Evolutionary conservation across 2,888 invertebrate species (phyloP), one percentile per base, ranked within the genome.

Genomic region (Eucriotettix oculatus): DNA sequence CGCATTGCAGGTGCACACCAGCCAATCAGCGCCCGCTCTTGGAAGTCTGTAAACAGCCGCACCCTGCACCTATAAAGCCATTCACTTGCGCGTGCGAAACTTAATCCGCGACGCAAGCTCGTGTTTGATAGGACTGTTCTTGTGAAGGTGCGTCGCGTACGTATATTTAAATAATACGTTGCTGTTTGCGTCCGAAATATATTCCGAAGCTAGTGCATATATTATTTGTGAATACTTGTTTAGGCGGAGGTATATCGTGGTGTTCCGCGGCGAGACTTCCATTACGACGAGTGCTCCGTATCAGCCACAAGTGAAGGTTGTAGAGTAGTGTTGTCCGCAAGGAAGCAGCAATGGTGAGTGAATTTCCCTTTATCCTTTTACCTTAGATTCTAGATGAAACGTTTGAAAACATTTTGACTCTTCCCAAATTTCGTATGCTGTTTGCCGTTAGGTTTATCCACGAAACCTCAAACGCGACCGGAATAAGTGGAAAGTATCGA

Each of bases 1-100:
- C 86, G 86, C 86, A 87, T 86, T 87, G 87, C 87, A 86, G 87
- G 86, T 87, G 84, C 83, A 82, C 81, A 78, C 74, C 78, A 79
- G 79, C 86, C 86, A 86, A 87, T 86, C 82, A 80, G 79, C 80
- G 80, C 78, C 80, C 70, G 73, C 71, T 74, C 69, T 76, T 76
- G 68, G 71, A 69, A 73, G 75, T 79, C 79, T 79, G 81, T 84
- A 81, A 81, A 79, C 79, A 83, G 67, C 81, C 82, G 82, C 84
- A 79, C 82, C 83, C 83, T 79, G 76, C 79, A 74, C 70, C 79
- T 81, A 80, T 80, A 81, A 80, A 82, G 80, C 78, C 77, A 75
- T 77, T 78, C 78, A 78, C 76, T 76, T 79, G 76, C 80, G 78
- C 79, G 66, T 73, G 76, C 75, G 77, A 76, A 80, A 80, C 75